Evolutionary conservation across 2,888 invertebrate species (phyloP).

Genomic region (Drosophila pseudotalamancana): DNA sequence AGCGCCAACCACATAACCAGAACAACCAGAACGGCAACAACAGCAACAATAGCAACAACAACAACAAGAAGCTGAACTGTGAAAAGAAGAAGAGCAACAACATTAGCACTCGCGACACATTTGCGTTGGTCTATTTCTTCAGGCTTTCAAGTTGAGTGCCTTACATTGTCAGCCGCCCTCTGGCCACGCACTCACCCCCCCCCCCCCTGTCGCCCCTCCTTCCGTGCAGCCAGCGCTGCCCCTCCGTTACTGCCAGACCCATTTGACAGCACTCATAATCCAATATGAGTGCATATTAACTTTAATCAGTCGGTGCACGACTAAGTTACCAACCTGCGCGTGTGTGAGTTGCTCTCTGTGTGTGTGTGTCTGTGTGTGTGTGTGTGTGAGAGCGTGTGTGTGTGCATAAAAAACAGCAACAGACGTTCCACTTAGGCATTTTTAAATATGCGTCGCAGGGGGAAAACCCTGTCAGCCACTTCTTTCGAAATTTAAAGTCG

Average conservation of each 20-base stretch:
- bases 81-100: constrained; percentile 9
- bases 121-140: constrained; percentile 60
- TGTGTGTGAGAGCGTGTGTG: not conserved
- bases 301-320: constrained; percentile 76
- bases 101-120: constrained; percentile 44
- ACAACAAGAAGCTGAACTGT: too few species aligned
- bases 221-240: too few species aligned
- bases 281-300: constrained; percentile 78
- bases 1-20: constrained; percentile 29
- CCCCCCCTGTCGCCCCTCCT: not conserved
- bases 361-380: not conserved
- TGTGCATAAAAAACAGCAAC: constrained; percentile 23
- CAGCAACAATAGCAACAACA: constrained; percentile 18
- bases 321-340: constrained; percentile 28
- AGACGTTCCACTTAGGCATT: constrained; percentile 65
- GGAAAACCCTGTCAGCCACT: not conserved
- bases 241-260: constrained; percentile 34
- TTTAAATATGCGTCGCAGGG: constrained; percentile 53
- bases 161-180: constrained; percentile 32
- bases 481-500: constrained; percentile 56
- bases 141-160: constrained; percentile 73
- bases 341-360: not conserved
- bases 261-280: constrained; percentile 77
- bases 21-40: too few species aligned
- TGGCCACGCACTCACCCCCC: not conserved